phyloP scores from a whole-genome alignment of 2,797 vertebrate species.

The Aulostomus chinensis region DNA sequence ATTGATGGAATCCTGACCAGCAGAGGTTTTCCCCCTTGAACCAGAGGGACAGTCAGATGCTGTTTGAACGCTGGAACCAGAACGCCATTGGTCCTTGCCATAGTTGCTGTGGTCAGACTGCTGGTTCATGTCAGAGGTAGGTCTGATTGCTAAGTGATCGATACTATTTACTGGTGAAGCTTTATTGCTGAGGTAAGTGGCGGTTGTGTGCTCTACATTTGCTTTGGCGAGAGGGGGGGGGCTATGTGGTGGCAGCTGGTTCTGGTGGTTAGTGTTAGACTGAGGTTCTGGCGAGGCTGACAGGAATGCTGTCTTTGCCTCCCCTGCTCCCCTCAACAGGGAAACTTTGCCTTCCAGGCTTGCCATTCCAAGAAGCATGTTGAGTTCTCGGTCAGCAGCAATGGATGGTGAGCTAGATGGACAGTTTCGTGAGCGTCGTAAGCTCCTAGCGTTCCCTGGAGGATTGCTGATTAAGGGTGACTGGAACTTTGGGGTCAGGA shows the following conservation, averaged over 20 bases:
- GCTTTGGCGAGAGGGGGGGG: background rate
- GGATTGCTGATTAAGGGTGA: constrained; percentile 49
- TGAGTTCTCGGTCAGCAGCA: constrained; percentile 80
- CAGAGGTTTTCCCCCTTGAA: background rate
- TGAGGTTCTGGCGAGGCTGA: constrained; percentile 8
- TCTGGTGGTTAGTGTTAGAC: too few species aligned
- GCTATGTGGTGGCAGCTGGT: background rate
- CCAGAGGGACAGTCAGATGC: too few species aligned
- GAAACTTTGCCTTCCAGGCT: constrained; percentile 41
- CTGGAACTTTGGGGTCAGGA: constrained; percentile 68
- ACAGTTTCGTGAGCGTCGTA: constrained; percentile 78
- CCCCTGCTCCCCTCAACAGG: constrained; percentile 4
- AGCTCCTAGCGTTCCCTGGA: constrained; percentile 75
- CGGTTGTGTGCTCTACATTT: constrained; percentile 6
- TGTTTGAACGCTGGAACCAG: too few species aligned
- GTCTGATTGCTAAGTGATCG: background rate
- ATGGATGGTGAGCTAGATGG: constrained; percentile 28
- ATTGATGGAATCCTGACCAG: too few species aligned
- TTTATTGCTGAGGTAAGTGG: constrained; percentile 21
- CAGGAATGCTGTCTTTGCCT: background rate
- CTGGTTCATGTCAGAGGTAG: constrained; percentile 47
- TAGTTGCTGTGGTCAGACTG: constrained; percentile 30
- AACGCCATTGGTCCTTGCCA: too few species aligned
- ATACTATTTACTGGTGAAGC: too few species aligned
- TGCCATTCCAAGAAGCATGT: constrained; percentile 72